These are phyloP conservation scores for Nipponia nippon DNA, from an alignment of 2,113 vertebrate genomes.

Conservation along the genomic window DNA sequence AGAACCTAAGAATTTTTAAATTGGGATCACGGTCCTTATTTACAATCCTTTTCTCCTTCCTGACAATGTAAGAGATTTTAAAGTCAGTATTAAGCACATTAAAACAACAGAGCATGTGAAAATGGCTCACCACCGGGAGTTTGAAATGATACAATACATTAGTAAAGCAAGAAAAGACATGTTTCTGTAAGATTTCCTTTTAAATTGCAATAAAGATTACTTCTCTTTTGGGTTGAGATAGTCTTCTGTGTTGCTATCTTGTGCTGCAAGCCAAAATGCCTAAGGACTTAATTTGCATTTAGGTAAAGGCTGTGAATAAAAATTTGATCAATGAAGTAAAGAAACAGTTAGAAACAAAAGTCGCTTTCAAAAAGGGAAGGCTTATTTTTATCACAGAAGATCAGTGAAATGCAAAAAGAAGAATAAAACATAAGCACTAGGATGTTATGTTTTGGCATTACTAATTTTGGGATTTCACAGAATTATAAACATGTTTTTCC, in stretches of 20 bases:
- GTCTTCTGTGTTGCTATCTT: background rate
- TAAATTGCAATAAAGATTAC: background rate
- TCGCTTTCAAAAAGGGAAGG: background rate
- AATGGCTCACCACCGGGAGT: background rate
- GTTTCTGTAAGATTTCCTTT: background rate
- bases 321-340: background rate
- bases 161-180: background rate
- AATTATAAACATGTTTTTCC: constrained; percentile 2
- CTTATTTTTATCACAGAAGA: background rate
- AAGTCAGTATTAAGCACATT: background rate
- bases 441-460: background rate
- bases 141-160: background rate
- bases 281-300: constrained; percentile 23
- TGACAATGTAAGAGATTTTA: background rate
- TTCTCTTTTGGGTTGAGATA: background rate
- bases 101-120: background rate
- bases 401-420: background rate
- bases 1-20: background rate
- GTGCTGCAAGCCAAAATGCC: background rate
- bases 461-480: background rate
- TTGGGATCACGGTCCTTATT: background rate
- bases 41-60: background rate
- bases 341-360: background rate
- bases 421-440: background rate
- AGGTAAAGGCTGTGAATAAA: background rate